Conservation (phyloP, 2,113 vertebrate genomes). For the Ahaetulla prasina region DNA sequence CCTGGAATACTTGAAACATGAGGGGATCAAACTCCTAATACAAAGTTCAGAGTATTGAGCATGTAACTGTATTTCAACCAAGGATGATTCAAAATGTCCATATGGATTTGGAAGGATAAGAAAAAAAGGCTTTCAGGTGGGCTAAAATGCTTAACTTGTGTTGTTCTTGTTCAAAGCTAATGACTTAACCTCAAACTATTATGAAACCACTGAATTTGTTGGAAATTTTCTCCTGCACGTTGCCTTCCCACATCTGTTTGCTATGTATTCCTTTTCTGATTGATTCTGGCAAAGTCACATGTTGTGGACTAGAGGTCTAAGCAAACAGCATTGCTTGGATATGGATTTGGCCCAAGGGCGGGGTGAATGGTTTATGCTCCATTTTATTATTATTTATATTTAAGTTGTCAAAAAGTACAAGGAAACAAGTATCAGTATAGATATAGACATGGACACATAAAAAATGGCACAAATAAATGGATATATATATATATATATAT, state of each 20-base stretch:
- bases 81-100: neutral
- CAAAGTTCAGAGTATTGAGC: neutral
- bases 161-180: neutral
- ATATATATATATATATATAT: no score
- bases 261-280: constrained; percentile 1
- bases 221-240: neutral
- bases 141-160: neutral
- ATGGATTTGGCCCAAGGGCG: neutral
- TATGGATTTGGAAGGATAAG: neutral
- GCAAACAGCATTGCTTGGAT: constrained; percentile 1
- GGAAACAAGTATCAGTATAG: no score
- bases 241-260: neutral
- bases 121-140: neutral
- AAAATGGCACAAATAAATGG: no score
- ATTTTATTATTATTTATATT: no score
- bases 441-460: no score
- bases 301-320: neutral
- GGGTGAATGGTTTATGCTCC: neutral
- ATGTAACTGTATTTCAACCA: neutral
- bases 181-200: neutral
- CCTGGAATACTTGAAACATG: neutral
- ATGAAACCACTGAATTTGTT: neutral
- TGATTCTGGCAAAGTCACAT: neutral
- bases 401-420: no score
- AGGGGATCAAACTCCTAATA: neutral